Percentiles rank a stretch among this genome's conserved stretches.
These are phyloP conservation scores for Conomelus anceps DNA, from an alignment of 2,888 invertebrate genomes.

Conservation along the genomic window DNA sequence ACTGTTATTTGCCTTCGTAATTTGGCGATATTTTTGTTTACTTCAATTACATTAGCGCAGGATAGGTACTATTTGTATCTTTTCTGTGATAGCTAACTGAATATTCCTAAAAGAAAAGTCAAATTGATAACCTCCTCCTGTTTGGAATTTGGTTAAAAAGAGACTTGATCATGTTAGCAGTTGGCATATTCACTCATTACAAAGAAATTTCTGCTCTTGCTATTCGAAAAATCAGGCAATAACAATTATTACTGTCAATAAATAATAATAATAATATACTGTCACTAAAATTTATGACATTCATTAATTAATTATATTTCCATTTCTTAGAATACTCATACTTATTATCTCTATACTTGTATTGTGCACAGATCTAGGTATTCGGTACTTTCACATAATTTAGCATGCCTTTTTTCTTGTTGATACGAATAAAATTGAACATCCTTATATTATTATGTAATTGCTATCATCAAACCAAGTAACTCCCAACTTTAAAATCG, in stretches of 20 bases:
- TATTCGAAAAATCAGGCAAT: neutral
- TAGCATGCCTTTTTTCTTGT: neutral
- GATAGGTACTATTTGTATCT: too few relatives aligned
- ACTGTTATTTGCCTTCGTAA: too few relatives aligned
- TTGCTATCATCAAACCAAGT: neutral
- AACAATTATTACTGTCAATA: too few relatives aligned
- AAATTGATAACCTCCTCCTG: too few relatives aligned
- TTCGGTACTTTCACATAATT: neutral
- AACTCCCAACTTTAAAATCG: neutral
- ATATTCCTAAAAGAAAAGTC: too few relatives aligned
- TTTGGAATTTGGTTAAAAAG: neutral
- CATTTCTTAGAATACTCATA: neutral
- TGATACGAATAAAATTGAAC: neutral
- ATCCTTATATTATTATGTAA: neutral
- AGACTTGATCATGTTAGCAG: neutral
- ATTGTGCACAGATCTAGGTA: neutral
- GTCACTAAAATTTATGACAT: neutral
- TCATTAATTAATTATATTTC: neutral
- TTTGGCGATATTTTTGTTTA: too few relatives aligned
- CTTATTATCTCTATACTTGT: neutral
- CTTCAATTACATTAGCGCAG: too few relatives aligned
- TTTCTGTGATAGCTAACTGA: too few relatives aligned
- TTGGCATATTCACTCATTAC: neutral
- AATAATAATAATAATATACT: too few relatives aligned
- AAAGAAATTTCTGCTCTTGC: neutral